A percentile compares a stretch with the other conserved stretches of the same genome.
These are phyloP conservation scores for Pelmatolapia mariae DNA, from an alignment of 2,113 vertebrate species.

Conservation along the genomic window DNA sequence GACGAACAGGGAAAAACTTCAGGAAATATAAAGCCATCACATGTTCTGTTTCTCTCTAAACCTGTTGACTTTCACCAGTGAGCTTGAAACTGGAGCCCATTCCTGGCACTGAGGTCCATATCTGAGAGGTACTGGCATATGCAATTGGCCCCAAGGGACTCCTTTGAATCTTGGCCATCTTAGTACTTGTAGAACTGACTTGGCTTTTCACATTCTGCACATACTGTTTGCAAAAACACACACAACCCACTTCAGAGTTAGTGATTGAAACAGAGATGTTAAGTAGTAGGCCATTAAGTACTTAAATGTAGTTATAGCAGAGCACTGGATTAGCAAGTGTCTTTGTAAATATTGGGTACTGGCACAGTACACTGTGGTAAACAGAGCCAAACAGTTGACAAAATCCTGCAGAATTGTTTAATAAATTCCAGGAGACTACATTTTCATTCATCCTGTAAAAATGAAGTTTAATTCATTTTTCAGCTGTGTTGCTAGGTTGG, in stretches of 20 bases:
- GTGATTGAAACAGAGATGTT: not conserved
- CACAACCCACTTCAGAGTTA: not conserved
- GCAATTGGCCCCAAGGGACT: slow-evolving; percentile 19
- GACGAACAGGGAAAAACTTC: not conserved
- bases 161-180: slow-evolving; percentile 17
- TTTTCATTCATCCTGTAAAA: not conserved
- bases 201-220: not conserved
- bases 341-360: not conserved
- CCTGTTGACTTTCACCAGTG: not conserved
- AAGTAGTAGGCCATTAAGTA: not conserved
- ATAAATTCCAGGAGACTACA: not conserved
- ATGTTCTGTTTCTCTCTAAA: slow-evolving; percentile 1
- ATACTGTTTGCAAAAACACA: not conserved
- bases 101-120: slow-evolving; percentile 22
- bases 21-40: not conserved
- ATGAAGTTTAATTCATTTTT: not conserved
- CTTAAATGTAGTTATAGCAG: not conserved
- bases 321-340: not conserved
- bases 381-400: not conserved
- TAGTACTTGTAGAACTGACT: not conserved
- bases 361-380: not conserved
- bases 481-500: not conserved
- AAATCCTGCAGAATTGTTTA: not conserved
- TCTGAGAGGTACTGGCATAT: slow-evolving; percentile 35
- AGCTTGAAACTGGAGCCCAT: slow-evolving; percentile 40